phyloP scores from a whole-genome alignment of 2,113 vertebrate genomes.

The Plecotus auritus region DNA sequence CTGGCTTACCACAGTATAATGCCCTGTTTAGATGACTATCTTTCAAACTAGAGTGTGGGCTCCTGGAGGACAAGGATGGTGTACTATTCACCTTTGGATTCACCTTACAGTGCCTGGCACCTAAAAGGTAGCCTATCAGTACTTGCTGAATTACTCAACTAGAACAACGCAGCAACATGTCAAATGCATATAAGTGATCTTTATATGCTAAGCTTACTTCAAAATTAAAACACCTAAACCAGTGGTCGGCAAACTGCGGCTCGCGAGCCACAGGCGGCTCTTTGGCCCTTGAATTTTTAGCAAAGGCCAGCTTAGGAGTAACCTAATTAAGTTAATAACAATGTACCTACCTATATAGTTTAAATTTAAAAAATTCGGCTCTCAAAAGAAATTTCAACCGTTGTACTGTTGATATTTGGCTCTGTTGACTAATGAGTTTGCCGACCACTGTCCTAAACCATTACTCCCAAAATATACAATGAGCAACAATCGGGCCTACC shows the following conservation, averaged over 20 bases:
- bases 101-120: neutral
- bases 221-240: conserved; percentile 15
- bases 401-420: too few species aligned
- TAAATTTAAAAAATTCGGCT: too few species aligned
- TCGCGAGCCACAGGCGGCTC: too few species aligned
- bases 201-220: neutral
- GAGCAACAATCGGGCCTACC: neutral
- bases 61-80: neutral
- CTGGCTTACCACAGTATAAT: neutral
- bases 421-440: too few species aligned
- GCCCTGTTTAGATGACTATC: neutral
- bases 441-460: too few species aligned
- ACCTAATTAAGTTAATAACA: too few species aligned
- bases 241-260: too few species aligned
- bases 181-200: neutral
- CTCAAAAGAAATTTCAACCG: too few species aligned
- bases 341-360: too few species aligned
- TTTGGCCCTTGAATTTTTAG: too few species aligned
- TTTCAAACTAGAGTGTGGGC: neutral
- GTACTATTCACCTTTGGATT: neutral
- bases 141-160: neutral
- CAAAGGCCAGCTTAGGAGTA: too few species aligned
- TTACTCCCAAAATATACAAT: neutral
- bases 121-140: neutral
- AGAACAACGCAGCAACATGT: neutral